phyloP scores from a whole-genome alignment of 1,140 invertebrate species.

The Leucophenga varia region DNA sequence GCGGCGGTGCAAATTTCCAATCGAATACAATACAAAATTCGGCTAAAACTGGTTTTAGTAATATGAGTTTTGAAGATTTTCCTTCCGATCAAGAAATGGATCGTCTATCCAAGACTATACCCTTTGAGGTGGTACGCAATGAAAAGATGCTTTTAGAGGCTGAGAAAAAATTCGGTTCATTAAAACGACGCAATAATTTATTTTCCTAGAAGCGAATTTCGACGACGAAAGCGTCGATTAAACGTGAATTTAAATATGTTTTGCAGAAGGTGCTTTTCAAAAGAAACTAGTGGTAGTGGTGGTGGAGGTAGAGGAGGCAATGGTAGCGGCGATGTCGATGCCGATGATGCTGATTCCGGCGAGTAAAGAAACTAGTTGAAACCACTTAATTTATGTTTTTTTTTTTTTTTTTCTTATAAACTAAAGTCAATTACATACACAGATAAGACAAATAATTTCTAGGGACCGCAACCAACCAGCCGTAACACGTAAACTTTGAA shows the following conservation, averaged over 20 bases:
- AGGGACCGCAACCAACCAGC: too few relatives aligned
- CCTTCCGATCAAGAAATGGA: slow-evolving; percentile 65
- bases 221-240: slow-evolving; percentile 12
- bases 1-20: slow-evolving; percentile 38
- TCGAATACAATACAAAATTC: slow-evolving; percentile 53
- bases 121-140: slow-evolving; percentile 67
- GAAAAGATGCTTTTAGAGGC: slow-evolving; percentile 59
- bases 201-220: slow-evolving; percentile 60
- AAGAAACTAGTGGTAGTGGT: too few relatives aligned
- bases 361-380: too few relatives aligned
- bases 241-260: slow-evolving; percentile 19
- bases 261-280: slow-evolving; percentile 10
- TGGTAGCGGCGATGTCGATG: too few relatives aligned
- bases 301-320: too few relatives aligned
- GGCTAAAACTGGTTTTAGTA: slow-evolving; percentile 66
- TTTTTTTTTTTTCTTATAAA: too few relatives aligned
- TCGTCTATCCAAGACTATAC: slow-evolving; percentile 56
- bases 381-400: too few relatives aligned
- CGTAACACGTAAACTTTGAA: too few relatives aligned
- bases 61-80: slow-evolving; percentile 80
- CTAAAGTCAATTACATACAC: too few relatives aligned
- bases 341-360: too few relatives aligned
- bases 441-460: too few relatives aligned
- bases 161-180: slow-evolving; percentile 65
- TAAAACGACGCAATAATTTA: slow-evolving; percentile 68